A percentile compares a stretch with the other conserved stretches of the same genome.
Evolutionary conservation across 2,888 invertebrate species (phyloP).

Genomic region (Gandaritis pyraliata): DNA sequence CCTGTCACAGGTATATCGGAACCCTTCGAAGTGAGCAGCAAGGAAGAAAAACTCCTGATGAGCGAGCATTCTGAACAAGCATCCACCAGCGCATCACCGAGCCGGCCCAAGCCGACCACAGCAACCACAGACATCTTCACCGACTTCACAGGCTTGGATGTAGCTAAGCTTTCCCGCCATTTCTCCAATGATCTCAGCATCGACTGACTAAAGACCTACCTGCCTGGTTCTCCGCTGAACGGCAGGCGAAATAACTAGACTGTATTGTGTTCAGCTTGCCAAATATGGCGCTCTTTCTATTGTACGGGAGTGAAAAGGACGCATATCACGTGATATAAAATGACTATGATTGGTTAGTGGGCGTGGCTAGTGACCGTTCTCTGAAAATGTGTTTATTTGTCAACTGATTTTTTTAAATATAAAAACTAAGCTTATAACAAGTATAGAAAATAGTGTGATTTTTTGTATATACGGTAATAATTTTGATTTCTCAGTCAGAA

Average conservation of each 20-base stretch:
- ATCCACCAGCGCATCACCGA: slow-evolving; percentile 57
- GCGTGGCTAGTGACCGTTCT: too few relatives aligned
- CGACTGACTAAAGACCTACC: slow-evolving; percentile 80
- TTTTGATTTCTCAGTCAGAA: too few relatives aligned
- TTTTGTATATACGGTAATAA: too few relatives aligned
- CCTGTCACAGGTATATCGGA: slow-evolving; percentile 73
- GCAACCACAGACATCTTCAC: slow-evolving; percentile 74
- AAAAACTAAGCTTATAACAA: too few relatives aligned
- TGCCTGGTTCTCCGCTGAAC: slow-evolving; percentile 73
- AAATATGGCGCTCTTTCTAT: too few relatives aligned
- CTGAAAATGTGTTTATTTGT: too few relatives aligned
- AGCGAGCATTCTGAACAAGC: slow-evolving; percentile 59
- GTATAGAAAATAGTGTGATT: too few relatives aligned
- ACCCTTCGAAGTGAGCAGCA: slow-evolving; percentile 77
- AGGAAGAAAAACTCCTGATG: slow-evolving; percentile 64
- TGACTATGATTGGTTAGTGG: too few relatives aligned
- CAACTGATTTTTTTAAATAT: too few relatives aligned
- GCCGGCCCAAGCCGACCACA: slow-evolving; percentile 55
- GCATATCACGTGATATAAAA: too few relatives aligned
- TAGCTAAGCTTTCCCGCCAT: slow-evolving; percentile 76
- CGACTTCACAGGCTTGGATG: slow-evolving; percentile 77
- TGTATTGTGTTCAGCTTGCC: too few relatives aligned
- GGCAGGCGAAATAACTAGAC: slow-evolving; percentile 51
- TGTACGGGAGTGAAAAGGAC: too few relatives aligned
- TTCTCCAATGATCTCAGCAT: slow-evolving; percentile 79